These are phyloP conservation scores for Puma concolor DNA, from an alignment of 2,113 vertebrate genomes.

Conservation along the genomic window DNA sequence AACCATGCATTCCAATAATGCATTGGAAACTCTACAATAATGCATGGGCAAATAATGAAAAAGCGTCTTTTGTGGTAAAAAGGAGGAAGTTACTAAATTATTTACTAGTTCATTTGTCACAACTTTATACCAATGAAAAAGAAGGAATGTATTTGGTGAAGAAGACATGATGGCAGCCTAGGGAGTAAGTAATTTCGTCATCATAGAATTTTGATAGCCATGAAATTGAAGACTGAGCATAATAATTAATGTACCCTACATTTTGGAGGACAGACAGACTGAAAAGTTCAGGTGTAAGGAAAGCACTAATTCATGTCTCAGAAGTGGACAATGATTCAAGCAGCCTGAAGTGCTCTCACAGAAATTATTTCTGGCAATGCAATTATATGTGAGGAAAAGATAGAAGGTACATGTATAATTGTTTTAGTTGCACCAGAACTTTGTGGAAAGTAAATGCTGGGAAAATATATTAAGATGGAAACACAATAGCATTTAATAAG, in stretches of 20 bases:
- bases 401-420: background rate
- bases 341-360: background rate
- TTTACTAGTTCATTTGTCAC: background rate
- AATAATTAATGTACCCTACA: background rate
- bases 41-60: background rate
- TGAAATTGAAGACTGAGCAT: background rate
- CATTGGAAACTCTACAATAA: background rate
- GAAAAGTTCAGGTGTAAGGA: background rate
- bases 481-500: background rate
- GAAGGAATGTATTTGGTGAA: background rate
- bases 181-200: conserved; percentile 24
- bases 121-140: background rate
- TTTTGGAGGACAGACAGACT: background rate
- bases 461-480: background rate
- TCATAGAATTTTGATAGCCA: conserved; percentile 30
- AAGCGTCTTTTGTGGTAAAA: background rate
- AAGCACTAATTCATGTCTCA: background rate
- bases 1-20: background rate
- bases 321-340: background rate
- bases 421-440: background rate
- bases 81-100: background rate
- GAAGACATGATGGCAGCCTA: background rate
- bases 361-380: background rate
- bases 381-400: background rate
- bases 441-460: background rate